A percentile compares a stretch with the other conserved stretches of the same genome.
These are phyloP conservation scores for Polylopha cassiicola DNA, from an alignment of 2,888 invertebrate genomes.

Conservation along the genomic window DNA sequence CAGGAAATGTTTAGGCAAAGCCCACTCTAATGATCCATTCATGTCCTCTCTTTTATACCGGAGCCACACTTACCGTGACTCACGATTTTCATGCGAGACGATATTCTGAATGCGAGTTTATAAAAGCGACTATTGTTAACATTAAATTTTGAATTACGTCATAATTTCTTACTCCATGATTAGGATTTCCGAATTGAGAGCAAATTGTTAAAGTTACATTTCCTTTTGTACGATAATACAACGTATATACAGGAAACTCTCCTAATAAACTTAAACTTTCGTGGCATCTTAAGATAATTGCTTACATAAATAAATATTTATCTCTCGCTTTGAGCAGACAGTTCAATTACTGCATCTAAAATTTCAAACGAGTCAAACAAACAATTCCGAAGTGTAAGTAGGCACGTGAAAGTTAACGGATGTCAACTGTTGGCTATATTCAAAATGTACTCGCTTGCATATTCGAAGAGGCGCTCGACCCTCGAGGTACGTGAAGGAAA, in stretches of 20 bases:
- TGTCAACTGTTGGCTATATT: conserved; percentile 36
- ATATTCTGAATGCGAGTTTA: conserved; percentile 31
- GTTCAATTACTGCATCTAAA: background rate
- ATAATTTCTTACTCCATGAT: too few species aligned
- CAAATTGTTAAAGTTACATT: too few species aligned
- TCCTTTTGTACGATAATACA: too few species aligned
- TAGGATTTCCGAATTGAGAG: too few species aligned
- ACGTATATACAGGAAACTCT: too few species aligned
- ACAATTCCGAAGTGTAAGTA: conserved; percentile 21
- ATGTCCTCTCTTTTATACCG: conserved; percentile 47
- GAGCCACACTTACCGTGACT: conserved; percentile 40
- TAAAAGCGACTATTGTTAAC: background rate
- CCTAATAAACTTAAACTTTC: too few species aligned
- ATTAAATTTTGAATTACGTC: too few species aligned
- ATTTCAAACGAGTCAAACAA: background rate
- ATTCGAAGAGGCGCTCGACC: conserved; percentile 37
- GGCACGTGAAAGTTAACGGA: conserved; percentile 48
- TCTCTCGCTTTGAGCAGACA: too few species aligned
- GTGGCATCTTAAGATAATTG: too few species aligned
- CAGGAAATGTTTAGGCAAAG: conserved; percentile 47
- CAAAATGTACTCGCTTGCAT: conserved; percentile 50
- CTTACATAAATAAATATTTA: too few species aligned
- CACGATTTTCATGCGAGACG: conserved; percentile 38
- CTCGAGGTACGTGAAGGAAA: conserved; percentile 47
- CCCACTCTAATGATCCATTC: conserved; percentile 60